Base-by-base conservation (phyloP, 2,113 vertebrate genomes). In the Petrocephalus microphthalmus region DNA sequence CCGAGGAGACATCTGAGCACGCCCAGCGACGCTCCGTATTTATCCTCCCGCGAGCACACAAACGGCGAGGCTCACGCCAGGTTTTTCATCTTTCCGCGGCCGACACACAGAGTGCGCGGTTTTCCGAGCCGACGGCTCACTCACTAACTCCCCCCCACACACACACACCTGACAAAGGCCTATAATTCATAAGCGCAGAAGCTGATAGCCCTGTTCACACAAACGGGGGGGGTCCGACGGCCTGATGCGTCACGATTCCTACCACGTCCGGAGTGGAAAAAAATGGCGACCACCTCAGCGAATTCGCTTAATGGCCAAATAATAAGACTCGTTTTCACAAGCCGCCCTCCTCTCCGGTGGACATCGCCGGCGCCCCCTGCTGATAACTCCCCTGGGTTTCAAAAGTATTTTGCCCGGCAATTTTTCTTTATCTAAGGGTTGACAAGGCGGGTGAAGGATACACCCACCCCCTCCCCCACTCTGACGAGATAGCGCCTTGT, bases 61-160 rank as follows among this genome's bases (percentile, higher is more conserved):
- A 82, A 33, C 78, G 22, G n/a, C 67, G 42, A 2, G n/a, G 37
- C 67, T 64, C 83, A 42, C 47, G 15, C 56, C 8, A 53, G 56
- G 88, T 88, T 57, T 90, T 88, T 90, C 57, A 90, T 88, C 89
- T 90, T 88, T 88, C 88, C 90, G 89, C 84, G 85, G 90, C 88
- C 90, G 67, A 89, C 89, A 87, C 53, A 54, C 83, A n/a, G 74
- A 86, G 20, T 89, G 45, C 89, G 29, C 29, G 25, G n/a, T 29
- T 83, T 88, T 87, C 42, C 54, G 20, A 13, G 37, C 54, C 88
- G 20, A 52, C 45, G 67, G 83, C 17, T 74, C 88, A 67, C 11
- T 89, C 60, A 15, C 7, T 10, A 45, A 5, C 37, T 15, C 78
- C 78, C 78, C 78, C 25, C 17, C 71, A 25, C 71, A 86, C 22